Percentiles rank a stretch among this genome's conserved stretches.
Evolutionary conservation across 2,113 vertebrate genomes (phyloP).

Genomic region (Ancistrus triradiatus): DNA sequence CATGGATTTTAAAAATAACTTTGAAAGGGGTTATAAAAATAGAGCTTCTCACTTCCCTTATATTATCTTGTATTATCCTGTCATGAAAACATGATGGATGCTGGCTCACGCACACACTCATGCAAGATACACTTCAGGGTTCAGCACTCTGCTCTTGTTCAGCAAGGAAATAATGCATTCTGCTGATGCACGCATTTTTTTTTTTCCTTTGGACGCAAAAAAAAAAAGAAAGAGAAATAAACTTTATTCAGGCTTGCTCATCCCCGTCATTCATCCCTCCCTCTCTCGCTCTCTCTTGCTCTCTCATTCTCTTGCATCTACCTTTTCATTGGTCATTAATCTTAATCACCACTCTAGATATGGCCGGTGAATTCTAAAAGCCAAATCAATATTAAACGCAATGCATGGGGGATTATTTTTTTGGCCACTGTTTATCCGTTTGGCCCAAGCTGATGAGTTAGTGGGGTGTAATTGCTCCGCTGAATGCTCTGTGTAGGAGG

Average conservation of each 20-base stretch:
- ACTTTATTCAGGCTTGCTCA: conserved; percentile 24
- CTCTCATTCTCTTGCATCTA: background rate
- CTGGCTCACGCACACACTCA: conserved; percentile 17
- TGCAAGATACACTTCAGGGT: conserved; percentile 2
- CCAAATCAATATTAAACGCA: conserved; percentile 39
- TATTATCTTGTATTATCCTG: background rate
- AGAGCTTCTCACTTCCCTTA: too few relatives aligned
- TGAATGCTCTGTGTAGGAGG: conserved; percentile 32
- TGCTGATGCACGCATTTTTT: conserved; percentile 28
- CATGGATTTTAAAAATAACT: too few relatives aligned
- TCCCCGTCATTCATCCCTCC: conserved; percentile 8
- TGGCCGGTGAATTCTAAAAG: conserved; percentile 33
- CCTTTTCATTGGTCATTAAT: conserved; percentile 35
- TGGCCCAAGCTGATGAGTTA: conserved; percentile 26
- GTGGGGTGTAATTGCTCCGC: conserved; percentile 34
- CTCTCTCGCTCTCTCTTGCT: background rate
- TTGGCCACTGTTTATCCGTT: conserved; percentile 32
- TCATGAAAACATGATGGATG: background rate
- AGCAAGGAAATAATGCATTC: conserved; percentile 16
- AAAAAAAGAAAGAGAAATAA: conserved; percentile 29
- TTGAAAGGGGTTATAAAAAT: too few relatives aligned
- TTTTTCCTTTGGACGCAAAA: conserved; percentile 14
- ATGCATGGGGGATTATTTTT: conserved; percentile 30
- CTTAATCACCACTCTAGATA: conserved; percentile 30
- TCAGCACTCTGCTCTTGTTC: conserved; percentile 7